These are phyloP conservation scores for Globia sparganii DNA, from an alignment of 2,888 invertebrate species.

Conservation along the genomic window DNA sequence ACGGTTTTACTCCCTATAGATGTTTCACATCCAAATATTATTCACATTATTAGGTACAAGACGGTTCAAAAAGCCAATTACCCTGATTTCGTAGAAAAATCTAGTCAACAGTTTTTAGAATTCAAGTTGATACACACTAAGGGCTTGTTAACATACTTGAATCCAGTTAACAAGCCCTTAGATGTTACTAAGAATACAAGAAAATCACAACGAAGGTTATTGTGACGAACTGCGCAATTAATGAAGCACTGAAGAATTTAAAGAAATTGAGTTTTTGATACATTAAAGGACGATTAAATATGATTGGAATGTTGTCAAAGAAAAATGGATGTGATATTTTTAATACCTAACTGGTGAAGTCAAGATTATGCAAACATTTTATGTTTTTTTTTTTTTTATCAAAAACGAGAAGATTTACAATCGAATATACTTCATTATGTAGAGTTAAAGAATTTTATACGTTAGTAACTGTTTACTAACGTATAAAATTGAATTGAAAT, in stretches of 20 bases:
- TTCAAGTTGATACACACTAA: neutral
- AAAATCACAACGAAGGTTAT: conserved; percentile 4
- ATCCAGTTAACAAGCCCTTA: neutral
- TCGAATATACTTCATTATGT: neutral
- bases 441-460: neutral
- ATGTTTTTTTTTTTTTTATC: neutral
- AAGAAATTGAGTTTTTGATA: neutral
- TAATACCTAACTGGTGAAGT: neutral
- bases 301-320: neutral
- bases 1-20: too few species aligned
- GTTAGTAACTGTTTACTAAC: too few species aligned
- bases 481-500: too few species aligned
- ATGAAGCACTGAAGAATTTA: neutral
- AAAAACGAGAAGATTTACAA: neutral
- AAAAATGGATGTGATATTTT: neutral
- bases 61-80: too few species aligned
- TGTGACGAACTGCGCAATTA: neutral
- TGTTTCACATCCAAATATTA: neutral
- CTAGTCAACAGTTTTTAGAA: neutral
- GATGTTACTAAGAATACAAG: too few species aligned
- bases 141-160: too few species aligned
- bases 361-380: neutral
- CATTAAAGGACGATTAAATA: neutral
- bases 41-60: neutral
- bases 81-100: neutral